Base-by-base conservation (phyloP, 64 coral and sea anemone genomes). In the Montipora foliosa region DNA sequence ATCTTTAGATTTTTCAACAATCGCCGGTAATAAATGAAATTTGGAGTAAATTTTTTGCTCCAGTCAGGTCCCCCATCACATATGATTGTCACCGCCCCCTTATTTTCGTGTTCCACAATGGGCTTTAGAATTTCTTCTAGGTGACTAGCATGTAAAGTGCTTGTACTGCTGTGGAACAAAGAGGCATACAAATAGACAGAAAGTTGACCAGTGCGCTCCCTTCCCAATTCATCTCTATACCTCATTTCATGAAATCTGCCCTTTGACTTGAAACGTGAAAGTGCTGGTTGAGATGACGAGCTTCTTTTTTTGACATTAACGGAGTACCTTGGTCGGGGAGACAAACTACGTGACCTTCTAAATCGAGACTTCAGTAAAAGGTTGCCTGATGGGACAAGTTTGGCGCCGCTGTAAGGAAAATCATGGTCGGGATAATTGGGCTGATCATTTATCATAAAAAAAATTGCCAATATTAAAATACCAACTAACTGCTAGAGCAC, bases 381-480 rank as follows among this genome's bases (percentile, higher is more conserved):
- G 75, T 78, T 78, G 19, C 87, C 74, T 76, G 87, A 71, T 53
- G 53, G 87, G n/a, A 89, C 20, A 7, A 89, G 66, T 49, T 78
- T 75, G 37, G 76, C 76, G 7, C 74, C 25, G 46, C 74, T 75
- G 20, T 78, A 66, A 55, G 52, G 52, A 55, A 55, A 55, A 55
- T 55, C 52, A 55, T 55, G 52, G 52, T 55, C 52, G 52, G 58
- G 87, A 89, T 78, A 79, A 64, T 89, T 89, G 2, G 87, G 87
- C 5, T 75, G 52, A 66, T 89, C 25, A 75, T 89, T 46, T 22
- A 74, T 37, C n/a, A 89, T 60, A 8, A 89, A 89, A 89, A 76
- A 89, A 89, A 6, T 77, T 89, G 19, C 87, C 24, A 66, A 87
- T 86, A 17, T 86, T 80, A 67, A 77, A 82, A 59, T 87, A 93